A percentile compares a stretch with the other conserved stretches of the same genome.
These are phyloP conservation scores for Haliclona indistincta DNA, from an alignment of 37 sponge, comb jelly and placozoan genomes.

Conservation along the genomic window DNA sequence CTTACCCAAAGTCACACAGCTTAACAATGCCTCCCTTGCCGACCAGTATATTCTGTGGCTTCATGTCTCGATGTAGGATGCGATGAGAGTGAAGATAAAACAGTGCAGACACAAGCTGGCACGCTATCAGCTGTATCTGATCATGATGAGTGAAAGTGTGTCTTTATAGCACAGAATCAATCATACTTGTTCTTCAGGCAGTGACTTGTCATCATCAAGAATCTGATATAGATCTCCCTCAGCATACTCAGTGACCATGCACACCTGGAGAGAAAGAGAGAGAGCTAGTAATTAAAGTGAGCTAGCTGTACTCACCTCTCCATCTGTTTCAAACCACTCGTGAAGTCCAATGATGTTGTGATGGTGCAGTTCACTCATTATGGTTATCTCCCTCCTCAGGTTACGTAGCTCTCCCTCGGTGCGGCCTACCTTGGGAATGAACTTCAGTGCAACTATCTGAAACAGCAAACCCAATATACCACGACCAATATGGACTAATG, in stretches of 20 bases:
- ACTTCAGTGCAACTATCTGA: slow-evolving; percentile 86
- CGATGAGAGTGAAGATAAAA: slow-evolving; percentile 92
- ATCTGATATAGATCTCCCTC: slow-evolving; percentile 95
- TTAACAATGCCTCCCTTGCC: slow-evolving; percentile 82
- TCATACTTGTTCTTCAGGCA: slow-evolving; percentile 63
- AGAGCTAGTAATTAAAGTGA: background rate
- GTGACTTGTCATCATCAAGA: slow-evolving; percentile 83
- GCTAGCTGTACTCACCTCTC: slow-evolving; percentile 54
- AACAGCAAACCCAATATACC: background rate
- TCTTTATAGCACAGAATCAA: background rate
- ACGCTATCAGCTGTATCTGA: slow-evolving; percentile 72
- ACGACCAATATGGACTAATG: background rate
- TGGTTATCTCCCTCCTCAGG: slow-evolving; percentile 78
- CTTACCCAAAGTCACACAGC: slow-evolving; percentile 94
- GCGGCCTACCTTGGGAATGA: slow-evolving; percentile 86
- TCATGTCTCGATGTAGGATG: slow-evolving; percentile 96
- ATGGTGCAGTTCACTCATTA: slow-evolving; percentile 83
- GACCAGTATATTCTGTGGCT: slow-evolving; percentile 96
- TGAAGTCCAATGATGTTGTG: slow-evolving; percentile 79
- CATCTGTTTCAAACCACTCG: slow-evolving; percentile 91
- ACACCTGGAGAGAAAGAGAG: slow-evolving; percentile 44
- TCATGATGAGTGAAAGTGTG: background rate
- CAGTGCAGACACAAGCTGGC: slow-evolving; percentile 90
- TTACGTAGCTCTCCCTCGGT: slow-evolving; percentile 68
- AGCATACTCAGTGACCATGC: slow-evolving; percentile 96